Evolutionary conservation across 1,140 invertebrate genomes (phyloP).

Genomic region (Caenorhabditis latens): DNA sequence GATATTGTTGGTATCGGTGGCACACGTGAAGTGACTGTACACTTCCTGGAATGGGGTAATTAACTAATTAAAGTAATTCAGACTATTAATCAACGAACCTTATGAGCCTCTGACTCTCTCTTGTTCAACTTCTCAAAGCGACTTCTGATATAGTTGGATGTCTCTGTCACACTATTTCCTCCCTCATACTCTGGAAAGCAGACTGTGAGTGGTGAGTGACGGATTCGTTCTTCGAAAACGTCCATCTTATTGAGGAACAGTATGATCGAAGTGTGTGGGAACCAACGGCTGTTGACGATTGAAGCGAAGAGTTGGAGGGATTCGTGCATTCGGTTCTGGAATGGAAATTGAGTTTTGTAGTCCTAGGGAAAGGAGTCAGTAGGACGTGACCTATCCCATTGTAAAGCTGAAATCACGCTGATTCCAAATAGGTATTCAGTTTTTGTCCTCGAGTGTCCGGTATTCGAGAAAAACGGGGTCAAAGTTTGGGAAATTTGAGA

Average conservation of each 20-base stretch:
- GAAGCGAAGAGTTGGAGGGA: constrained; percentile 78
- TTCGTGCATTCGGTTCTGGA: constrained; percentile 79
- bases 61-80: neutral
- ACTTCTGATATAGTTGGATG: constrained; percentile 19
- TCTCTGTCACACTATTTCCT: constrained; percentile 52
- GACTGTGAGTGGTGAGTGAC: constrained; percentile 66
- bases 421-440: too few relatives aligned
- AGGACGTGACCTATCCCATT: too few relatives aligned
- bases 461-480: too few relatives aligned
- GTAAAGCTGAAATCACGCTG: too few relatives aligned
- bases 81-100: neutral
- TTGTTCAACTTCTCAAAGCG: neutral
- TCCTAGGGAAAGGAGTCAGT: too few relatives aligned
- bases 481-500: too few relatives aligned
- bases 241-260: constrained; percentile 79
- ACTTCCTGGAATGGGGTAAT: constrained; percentile 81
- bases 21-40: constrained; percentile 99
- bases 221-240: constrained; percentile 80
- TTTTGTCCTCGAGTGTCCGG: too few relatives aligned
- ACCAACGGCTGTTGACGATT: constrained; percentile 79
- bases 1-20: constrained; percentile 99
- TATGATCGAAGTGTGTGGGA: constrained; percentile 78
- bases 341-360: neutral
- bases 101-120: neutral
- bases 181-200: constrained; percentile 62